These are phyloP conservation scores for Bos javanicus DNA, from an alignment of 2,113 vertebrate species.

Conservation along the genomic window DNA sequence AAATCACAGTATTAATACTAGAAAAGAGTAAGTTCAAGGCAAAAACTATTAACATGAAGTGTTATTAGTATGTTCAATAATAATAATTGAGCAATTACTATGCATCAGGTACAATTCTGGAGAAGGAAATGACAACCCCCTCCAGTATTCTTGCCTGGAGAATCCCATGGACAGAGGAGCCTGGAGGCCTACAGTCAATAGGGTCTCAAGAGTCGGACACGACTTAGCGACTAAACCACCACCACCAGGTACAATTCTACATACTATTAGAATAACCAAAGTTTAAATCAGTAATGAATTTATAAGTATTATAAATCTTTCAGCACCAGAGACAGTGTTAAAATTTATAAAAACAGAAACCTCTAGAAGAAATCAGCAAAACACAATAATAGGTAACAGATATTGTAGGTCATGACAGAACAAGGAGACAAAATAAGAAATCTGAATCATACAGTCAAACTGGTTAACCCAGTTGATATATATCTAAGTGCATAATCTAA, in stretches of 20 bases:
- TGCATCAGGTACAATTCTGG: neutral
- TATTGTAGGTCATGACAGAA: neutral
- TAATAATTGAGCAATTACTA: neutral
- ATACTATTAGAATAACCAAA: neutral
- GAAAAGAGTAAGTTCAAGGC: neutral
- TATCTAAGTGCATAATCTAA: neutral
- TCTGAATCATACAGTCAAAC: neutral
- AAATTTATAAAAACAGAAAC: slow-evolving; percentile 5
- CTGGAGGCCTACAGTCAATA: neutral
- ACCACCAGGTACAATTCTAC: neutral
- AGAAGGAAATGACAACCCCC: neutral
- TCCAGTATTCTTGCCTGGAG: neutral
- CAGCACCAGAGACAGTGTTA: neutral
- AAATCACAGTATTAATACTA: neutral
- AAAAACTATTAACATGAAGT: neutral
- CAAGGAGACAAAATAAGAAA: neutral
- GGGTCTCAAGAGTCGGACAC: fast-evolving
- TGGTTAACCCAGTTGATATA: neutral
- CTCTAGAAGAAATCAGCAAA: slow-evolving; percentile 17
- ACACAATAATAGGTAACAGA: neutral
- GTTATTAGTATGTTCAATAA: neutral
- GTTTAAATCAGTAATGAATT: neutral
- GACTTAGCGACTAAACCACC: neutral
- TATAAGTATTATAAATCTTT: neutral
- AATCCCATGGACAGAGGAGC: neutral